Evolutionary conservation across 2,888 invertebrate species (phyloP).

Genomic region (Alcis repandata): DNA sequence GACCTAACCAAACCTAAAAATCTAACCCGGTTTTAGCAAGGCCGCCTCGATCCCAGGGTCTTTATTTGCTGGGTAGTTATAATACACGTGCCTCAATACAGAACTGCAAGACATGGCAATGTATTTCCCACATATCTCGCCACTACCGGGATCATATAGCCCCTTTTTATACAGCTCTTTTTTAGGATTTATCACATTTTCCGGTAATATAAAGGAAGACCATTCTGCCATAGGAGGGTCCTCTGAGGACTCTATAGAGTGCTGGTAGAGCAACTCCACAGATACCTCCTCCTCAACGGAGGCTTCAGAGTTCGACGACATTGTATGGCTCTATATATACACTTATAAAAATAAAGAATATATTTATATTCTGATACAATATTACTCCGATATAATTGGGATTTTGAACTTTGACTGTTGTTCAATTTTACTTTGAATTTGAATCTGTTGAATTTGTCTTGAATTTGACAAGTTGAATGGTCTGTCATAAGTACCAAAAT

Average conservation of each 20-base stretch:
- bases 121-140: constrained; percentile 64
- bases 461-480: too few species aligned
- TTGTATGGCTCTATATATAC: constrained; percentile 39
- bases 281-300: background rate
- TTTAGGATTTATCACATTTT: constrained; percentile 50
- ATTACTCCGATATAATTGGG: background rate
- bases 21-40: constrained; percentile 47
- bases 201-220: constrained; percentile 48
- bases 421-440: too few species aligned
- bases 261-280: constrained; percentile 26
- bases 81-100: constrained; percentile 57
- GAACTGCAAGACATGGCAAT: constrained; percentile 61
- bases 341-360: background rate
- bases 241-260: constrained; percentile 48
- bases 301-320: constrained; percentile 26
- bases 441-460: too few species aligned
- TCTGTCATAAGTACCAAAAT: too few species aligned
- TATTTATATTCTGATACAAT: background rate
- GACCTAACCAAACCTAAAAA: too few species aligned
- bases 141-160: constrained; percentile 61
- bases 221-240: constrained; percentile 57
- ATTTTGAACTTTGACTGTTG: background rate
- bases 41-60: constrained; percentile 63
- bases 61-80: constrained; percentile 56
- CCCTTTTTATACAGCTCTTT: constrained; percentile 51